These are phyloP conservation scores for Oceanodroma tethys DNA, from an alignment of 2,113 vertebrate genomes.

Conservation along the genomic window DNA sequence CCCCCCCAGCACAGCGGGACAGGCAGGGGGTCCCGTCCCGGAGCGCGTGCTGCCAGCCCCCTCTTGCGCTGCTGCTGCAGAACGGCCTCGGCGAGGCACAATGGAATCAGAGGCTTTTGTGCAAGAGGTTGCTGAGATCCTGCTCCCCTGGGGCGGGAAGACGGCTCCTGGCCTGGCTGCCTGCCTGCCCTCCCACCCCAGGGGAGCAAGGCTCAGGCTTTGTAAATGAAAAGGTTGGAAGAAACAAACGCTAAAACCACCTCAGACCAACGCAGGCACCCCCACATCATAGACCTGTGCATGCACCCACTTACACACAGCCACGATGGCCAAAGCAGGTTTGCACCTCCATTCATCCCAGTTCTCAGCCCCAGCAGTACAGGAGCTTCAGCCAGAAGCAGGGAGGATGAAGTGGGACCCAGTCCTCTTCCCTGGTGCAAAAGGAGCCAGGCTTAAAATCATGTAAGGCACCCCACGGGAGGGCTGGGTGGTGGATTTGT, in stretches of 20 bases:
- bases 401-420: not conserved
- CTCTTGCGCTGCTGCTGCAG: slow-evolving; percentile 14
- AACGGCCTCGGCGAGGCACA: not conserved
- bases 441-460: not conserved
- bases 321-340: not conserved
- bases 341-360: not conserved
- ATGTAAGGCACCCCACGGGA: not conserved
- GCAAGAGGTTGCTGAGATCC: not conserved
- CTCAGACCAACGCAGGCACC: not conserved
- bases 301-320: not conserved
- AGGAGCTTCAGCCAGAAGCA: not conserved
- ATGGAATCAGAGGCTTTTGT: not conserved
- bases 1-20: not conserved
- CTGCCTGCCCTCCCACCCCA: no score
- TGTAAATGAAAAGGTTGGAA: not conserved
- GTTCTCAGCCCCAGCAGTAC: not conserved
- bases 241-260: not conserved
- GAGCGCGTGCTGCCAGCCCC: slow-evolving; percentile 38
- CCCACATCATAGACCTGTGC: not conserved
- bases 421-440: not conserved
- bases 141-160: not conserved
- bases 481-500: not conserved
- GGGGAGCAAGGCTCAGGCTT: not conserved
- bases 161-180: no score
- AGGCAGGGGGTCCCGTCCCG: not conserved